Conservation (phyloP, 1,140 invertebrate genomes). For the Andricus grossulariae region DNA sequence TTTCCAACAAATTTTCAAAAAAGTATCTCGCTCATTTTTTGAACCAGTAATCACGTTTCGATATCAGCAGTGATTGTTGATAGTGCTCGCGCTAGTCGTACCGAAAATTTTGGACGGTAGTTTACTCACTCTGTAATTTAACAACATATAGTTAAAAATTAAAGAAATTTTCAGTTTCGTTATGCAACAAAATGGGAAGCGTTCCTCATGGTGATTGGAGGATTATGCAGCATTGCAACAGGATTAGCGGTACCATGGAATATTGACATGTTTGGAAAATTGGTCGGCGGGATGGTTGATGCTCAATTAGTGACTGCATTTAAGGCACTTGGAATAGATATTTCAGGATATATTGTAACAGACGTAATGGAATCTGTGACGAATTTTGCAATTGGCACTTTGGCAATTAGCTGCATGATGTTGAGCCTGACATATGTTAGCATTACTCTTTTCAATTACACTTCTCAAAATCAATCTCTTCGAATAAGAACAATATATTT, state of each 20-base stretch:
- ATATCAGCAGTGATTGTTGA: no score
- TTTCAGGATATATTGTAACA: constrained; percentile 35
- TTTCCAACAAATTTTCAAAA: no score
- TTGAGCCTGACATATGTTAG: constrained; percentile 80
- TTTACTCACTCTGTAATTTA: no score
- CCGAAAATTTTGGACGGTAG: no score
- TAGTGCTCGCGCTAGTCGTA: no score
- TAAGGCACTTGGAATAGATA: background rate
- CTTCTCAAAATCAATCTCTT: constrained; percentile 80
- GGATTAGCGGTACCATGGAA: constrained; percentile 81
- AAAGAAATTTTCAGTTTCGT: constrained; percentile 75
- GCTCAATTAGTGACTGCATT: constrained; percentile 48
- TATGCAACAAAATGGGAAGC: constrained; percentile 79
- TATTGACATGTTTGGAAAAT: constrained; percentile 82
- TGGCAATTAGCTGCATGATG: constrained; percentile 77
- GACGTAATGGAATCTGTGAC: constrained; percentile 73
- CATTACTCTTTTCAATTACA: constrained; percentile 81
- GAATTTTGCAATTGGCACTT: constrained; percentile 78
- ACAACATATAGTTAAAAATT: background rate
- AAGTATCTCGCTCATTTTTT: no score
- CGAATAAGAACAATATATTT: constrained; percentile 79
- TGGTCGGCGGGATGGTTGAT: constrained; percentile 76
- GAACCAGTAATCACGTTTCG: no score
- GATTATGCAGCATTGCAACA: constrained; percentile 78
- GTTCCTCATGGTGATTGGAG: constrained; percentile 77